phyloP scores from a whole-genome alignment of 30 jellyfish, hydroid and myxozoan species.

The Chrysaora quinquecirrha region DNA sequence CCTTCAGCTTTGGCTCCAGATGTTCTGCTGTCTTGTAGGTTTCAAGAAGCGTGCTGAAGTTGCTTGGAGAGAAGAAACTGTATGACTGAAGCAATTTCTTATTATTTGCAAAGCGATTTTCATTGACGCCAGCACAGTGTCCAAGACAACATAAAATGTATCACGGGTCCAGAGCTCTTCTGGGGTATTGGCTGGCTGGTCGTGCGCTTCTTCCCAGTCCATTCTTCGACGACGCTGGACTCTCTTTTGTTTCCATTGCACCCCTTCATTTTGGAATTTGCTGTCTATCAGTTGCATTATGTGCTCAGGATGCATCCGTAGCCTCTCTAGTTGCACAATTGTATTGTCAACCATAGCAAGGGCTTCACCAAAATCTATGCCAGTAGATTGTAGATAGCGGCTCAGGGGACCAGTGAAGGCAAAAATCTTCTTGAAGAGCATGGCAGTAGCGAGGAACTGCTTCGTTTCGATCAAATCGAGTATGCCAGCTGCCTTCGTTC shows the following conservation, averaged over 20 bases:
- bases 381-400: conserved; percentile 39
- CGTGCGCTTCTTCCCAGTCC: neutral
- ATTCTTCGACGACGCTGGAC: neutral
- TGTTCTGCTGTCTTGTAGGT: neutral
- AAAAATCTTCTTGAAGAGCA: conserved; percentile 31
- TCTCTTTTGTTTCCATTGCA: neutral
- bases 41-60: neutral
- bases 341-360: conserved; percentile 37
- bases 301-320: conserved; percentile 28
- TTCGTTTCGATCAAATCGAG: conserved; percentile 28
- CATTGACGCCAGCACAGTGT: neutral
- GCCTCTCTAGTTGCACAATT: conserved; percentile 5
- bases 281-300: conserved; percentile 3
- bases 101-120: conserved; percentile 11
- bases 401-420: conserved; percentile 59
- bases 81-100: neutral
- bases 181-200: neutral
- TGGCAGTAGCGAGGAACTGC: conserved; percentile 55
- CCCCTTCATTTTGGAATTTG: neutral
- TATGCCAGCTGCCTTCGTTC: conserved; percentile 24
- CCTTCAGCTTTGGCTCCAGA: conserved; percentile 2
- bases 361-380: conserved; percentile 50
- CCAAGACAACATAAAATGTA: conserved; percentile 1
- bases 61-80: conserved; percentile 25
- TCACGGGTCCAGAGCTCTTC: neutral